Base-by-base conservation (phyloP, 2,797 vertebrate genomes). In the Threskiornis aethiopicus region DNA sequence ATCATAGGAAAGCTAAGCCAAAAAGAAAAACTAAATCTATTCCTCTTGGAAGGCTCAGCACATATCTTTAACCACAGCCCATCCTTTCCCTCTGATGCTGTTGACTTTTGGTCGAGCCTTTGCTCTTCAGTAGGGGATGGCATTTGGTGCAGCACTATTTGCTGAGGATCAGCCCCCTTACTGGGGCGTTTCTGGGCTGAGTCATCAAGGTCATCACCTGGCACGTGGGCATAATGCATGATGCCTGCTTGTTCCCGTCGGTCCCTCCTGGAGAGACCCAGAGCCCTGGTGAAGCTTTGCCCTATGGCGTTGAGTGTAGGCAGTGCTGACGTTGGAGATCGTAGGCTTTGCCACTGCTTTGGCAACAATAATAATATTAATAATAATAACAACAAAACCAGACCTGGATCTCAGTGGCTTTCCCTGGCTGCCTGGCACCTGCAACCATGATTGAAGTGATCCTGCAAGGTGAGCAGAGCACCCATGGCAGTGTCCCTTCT, bases 51-150 rank as follows among this genome's bases (percentile, higher is more conserved):
- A 93, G 58, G 59, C 77, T 91, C 88, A 57, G 70, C 37, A 49
- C 91, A 73, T 86, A 58, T 73, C 85, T 95, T 88, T 72, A 91
- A 95, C 93, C 94, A 87, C 93, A 92, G 35, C 39, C 65, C 44
- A 72, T 90, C 83, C 55, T 84, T 90, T 82, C 80, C n/a, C 44
- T 77, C 70, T 87, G 55, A 35, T 59, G 52, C 21, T 52, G 10
- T 8, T 89, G 81, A 70, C 66, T 94, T 84, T 22, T 49, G 72
- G 54, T 76, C 0, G 0, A 75, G 62, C 28, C 49, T 91, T 84
- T 64, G 37, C 55, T 72, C 33, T 72, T 94, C 10, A 10, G 9
- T 16, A 33, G 11, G 51, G 39, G 25, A 54, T 59, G 62, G 55
- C 65, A 76, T 25, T 79, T 44, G 39, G 35, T 67, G 25, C 35